These are phyloP conservation scores for Tenebrosternarchus preto DNA, from an alignment of 2,113 vertebrate genomes.

Conservation along the genomic window DNA sequence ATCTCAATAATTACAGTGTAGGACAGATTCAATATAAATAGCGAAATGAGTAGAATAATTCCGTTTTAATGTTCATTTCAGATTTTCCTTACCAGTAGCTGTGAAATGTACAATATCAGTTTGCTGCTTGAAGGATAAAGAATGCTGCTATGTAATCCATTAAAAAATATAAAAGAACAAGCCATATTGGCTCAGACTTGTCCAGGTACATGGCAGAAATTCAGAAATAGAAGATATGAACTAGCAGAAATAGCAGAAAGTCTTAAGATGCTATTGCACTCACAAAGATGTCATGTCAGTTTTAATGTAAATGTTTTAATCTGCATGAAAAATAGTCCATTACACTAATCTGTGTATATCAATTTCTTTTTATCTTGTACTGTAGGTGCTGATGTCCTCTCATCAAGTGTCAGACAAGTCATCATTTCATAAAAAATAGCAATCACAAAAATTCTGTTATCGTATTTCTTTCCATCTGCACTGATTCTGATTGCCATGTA, in stretches of 20 bases:
- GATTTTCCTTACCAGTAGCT: no score
- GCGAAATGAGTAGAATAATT: not conserved
- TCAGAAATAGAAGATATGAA: not conserved
- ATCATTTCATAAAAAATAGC: not conserved
- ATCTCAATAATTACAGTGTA: not conserved
- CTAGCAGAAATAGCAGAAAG: not conserved
- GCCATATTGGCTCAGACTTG: not conserved
- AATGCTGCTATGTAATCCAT: not conserved
- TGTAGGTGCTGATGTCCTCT: not conserved
- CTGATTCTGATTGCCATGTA: no score
- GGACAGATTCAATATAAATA: not conserved
- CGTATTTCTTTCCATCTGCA: constrained; percentile 47
- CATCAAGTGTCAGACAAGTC: not conserved
- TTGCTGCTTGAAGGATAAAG: not conserved
- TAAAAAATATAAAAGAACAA: not conserved
- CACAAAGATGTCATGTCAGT: not conserved
- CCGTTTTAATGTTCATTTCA: no score
- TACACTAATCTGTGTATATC: not conserved
- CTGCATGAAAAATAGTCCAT: not conserved
- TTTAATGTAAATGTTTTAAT: not conserved
- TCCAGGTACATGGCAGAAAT: no score
- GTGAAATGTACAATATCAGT: not conserved
- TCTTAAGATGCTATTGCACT: not conserved
- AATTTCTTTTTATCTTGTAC: not conserved
- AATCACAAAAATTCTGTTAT: not conserved